Conservation (phyloP, 2,797 vertebrate species). For the Tauraco hartlaubi region DNA sequence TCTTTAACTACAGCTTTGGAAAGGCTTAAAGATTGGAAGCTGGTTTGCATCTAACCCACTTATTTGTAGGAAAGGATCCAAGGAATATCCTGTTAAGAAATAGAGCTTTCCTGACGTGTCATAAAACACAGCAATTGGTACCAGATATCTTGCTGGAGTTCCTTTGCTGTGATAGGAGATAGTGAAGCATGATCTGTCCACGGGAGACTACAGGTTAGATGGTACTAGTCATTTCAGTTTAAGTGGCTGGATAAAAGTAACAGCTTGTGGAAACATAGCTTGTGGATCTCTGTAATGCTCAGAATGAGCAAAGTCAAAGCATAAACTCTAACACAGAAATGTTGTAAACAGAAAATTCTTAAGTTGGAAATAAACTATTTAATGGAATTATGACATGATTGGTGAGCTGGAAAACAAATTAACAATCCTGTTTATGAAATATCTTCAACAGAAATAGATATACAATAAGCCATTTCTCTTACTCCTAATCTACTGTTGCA, state of each 20-base stretch:
- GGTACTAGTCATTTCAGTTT: background rate
- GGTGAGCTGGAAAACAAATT: background rate
- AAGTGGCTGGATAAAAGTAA: background rate
- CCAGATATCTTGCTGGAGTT: background rate
- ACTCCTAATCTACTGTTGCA: background rate
- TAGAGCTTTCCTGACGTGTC: background rate
- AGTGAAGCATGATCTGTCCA: background rate
- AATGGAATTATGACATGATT: background rate
- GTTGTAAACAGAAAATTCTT: background rate
- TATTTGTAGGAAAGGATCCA: background rate
- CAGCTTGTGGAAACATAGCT: background rate
- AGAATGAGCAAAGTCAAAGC: background rate
- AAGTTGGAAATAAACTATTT: background rate
- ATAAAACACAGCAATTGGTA: background rate
- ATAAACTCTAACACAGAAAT: background rate
- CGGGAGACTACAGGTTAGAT: background rate
- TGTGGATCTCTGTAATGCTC: background rate
- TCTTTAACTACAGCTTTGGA: background rate
- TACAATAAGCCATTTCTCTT: background rate
- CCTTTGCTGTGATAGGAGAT: background rate
- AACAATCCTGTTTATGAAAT: background rate
- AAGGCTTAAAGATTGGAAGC: background rate
- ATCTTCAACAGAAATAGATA: background rate
- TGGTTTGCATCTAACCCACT: background rate
- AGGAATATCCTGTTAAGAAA: background rate